These are phyloP conservation scores for Naja naja DNA, from an alignment of 2,113 vertebrate genomes.

Conservation along the genomic window DNA sequence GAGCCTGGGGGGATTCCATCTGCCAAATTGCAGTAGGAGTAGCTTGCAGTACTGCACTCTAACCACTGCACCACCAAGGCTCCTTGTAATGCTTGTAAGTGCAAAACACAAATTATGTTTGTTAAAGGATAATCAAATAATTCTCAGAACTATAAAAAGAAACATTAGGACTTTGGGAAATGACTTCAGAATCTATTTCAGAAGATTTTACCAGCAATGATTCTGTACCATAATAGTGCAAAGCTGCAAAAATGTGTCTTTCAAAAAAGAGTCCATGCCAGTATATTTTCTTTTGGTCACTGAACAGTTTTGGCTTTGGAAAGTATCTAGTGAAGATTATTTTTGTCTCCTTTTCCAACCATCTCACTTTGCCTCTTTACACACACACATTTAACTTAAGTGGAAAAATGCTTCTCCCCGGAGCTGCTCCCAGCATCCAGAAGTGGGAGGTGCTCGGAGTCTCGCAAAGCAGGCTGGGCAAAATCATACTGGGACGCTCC, in stretches of 20 bases:
- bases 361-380: not conserved
- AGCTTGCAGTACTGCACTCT: too few relatives aligned
- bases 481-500: too few relatives aligned
- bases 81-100: not conserved
- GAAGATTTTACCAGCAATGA: not conserved
- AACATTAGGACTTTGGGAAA: not conserved
- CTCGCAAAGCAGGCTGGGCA: too few relatives aligned
- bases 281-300: not conserved
- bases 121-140: not conserved
- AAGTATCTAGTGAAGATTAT: not conserved
- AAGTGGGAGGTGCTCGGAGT: too few relatives aligned
- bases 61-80: too few relatives aligned
- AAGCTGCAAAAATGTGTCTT: not conserved
- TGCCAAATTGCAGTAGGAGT: too few relatives aligned
- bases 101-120: not conserved
- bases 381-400: not conserved
- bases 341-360: not conserved
- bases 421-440: too few relatives aligned
- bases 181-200: not conserved
- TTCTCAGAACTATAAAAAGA: not conserved
- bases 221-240: not conserved
- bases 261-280: not conserved
- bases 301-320: not conserved
- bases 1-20: too few relatives aligned
- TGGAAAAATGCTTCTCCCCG: not conserved